Conservation (phyloP, 2,113 vertebrate genomes). For the Euleptes europaea region DNA sequence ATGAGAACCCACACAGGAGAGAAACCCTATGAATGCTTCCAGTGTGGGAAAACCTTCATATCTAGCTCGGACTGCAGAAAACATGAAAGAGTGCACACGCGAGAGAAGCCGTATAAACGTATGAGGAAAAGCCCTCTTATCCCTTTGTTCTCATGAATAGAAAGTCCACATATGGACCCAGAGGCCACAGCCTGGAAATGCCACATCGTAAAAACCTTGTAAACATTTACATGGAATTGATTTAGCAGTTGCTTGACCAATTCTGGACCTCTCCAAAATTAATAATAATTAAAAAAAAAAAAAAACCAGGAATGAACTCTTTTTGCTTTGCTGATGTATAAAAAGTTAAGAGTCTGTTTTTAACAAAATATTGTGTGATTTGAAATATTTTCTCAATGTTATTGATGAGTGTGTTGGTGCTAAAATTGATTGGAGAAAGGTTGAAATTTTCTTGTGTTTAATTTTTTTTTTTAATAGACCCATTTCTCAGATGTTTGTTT, state of each 20-base stretch:
- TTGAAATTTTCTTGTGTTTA: background rate
- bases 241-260: too few species aligned
- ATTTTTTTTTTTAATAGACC: background rate
- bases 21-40: conserved; percentile 8
- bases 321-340: background rate
- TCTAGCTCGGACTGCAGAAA: background rate
- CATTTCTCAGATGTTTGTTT: background rate
- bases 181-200: too few species aligned
- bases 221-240: too few species aligned
- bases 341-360: background rate
- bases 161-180: background rate
- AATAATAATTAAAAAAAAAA: too few species aligned
- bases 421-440: background rate
- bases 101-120: background rate
- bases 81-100: background rate
- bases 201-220: too few species aligned
- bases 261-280: too few species aligned
- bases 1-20: conserved; percentile 54
- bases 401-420: background rate
- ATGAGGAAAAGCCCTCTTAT: background rate
- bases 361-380: background rate
- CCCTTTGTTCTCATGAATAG: background rate
- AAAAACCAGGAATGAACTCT: too few species aligned
- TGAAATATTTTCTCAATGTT: background rate
- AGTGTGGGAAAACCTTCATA: background rate